A percentile compares a stretch with the other conserved stretches of the same genome.
Conservation (phyloP, 2,113 vertebrate species). For the Oenanthe melanoleuca region DNA sequence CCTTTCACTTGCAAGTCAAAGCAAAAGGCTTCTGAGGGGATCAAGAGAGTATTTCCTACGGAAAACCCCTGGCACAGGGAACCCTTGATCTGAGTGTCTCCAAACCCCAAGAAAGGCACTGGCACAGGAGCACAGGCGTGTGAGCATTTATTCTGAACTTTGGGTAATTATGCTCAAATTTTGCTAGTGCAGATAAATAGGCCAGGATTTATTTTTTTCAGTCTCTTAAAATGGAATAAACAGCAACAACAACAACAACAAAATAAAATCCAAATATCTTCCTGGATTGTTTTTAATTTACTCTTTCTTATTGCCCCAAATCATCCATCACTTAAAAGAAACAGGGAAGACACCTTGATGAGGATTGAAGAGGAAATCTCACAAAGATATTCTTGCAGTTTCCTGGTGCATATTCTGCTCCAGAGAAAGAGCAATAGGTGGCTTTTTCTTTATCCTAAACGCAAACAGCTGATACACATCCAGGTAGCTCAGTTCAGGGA, state of each 20-base stretch:
- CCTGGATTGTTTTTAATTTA: neutral
- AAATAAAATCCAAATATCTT: neutral
- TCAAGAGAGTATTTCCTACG: neutral
- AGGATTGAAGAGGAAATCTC: neutral
- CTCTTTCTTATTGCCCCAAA: neutral
- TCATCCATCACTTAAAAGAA: neutral
- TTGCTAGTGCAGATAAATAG: neutral
- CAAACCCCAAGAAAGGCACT: neutral
- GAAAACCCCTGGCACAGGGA: constrained; percentile 16
- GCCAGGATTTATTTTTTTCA: neutral
- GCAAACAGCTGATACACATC: neutral
- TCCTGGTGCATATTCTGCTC: neutral
- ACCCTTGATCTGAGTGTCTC: neutral
- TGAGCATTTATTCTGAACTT: neutral
- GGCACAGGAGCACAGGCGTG: accelerated
- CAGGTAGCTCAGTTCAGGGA: neutral
- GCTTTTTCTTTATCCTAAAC: neutral
- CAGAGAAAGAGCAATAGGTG: neutral
- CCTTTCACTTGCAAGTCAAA: constrained; percentile 4
- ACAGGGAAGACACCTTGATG: neutral
- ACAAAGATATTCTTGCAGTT: neutral
- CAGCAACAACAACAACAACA: neutral
- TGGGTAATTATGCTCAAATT: neutral
- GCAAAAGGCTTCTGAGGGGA: neutral
- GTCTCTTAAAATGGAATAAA: neutral